Base-by-base conservation (phyloP, 2,888 invertebrate species). In the Arrhopalites spinosus region DNA sequence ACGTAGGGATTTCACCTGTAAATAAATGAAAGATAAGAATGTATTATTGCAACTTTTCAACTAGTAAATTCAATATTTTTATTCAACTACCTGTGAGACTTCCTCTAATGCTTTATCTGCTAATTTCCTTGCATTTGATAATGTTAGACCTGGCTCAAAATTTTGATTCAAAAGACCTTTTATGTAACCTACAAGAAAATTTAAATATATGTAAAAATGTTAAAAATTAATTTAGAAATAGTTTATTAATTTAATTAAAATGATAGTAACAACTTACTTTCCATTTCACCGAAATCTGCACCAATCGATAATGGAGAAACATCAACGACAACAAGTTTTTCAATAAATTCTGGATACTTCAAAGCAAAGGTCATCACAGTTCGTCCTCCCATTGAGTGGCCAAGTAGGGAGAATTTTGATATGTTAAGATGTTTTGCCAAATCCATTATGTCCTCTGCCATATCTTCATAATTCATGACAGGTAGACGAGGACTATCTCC, bases 311-410 rank as follows among this genome's bases (percentile, higher is more conserved):
- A 47, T 2, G 93, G 93, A 0, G 91, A 90, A 79, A 92, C 90
- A 83, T 93, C 93, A 23, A 90, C 90, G 20, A 92, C 89, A 76
- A 92, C 85, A 36, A 93, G 86, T 82, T 90, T 90, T 56, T 91
- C 89, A 1, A 92, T 88, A 47, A 90, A 79, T 68, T 89, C 84
- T 17, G 91, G 90, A 70, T 80, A 69, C 20, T 73, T 80, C 69
- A 96, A 87, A 56, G 96, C 92, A 73, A 93, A 87, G 73, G 90
- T 89, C 96, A 97, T 96, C 83, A 92, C 91, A 8, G 93, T 89
- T 78, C 95, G 90, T n/a, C 97, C 98, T 25, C 97, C 97, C 95
- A 98, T 95, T 82, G 96, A 96, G 85, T 98, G 97, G 0, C 97
- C 97, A 83, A 98, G 85, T 23, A 95, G 84, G 3, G 90, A 87